phyloP scores from a whole-genome alignment of 2,888 invertebrate species.

The Augiades crinisus region DNA sequence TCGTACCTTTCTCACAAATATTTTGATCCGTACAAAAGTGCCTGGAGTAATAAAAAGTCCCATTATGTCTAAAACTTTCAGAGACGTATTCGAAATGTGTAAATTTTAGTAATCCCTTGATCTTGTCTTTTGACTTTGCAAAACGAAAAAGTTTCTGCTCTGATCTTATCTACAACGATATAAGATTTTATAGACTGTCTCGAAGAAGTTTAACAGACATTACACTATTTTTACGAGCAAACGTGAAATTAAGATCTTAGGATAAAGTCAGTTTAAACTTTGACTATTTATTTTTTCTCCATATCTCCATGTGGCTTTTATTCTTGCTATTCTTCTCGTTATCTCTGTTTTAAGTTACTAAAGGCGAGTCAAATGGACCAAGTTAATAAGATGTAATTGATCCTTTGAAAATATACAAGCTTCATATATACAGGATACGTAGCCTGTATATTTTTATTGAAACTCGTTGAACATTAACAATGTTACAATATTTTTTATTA shows the following conservation, averaged over 20 bases:
- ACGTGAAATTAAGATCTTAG: conserved; percentile 15
- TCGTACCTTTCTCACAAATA: not conserved
- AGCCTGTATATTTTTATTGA: no score
- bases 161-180: conserved; percentile 31
- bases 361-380: no score
- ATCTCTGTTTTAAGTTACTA: not conserved
- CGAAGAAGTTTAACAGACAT: conserved; percentile 7
- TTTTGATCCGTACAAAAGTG: not conserved
- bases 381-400: no score
- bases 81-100: conserved; percentile 11
- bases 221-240: conserved; percentile 12
- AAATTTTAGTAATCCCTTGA: conserved; percentile 27
- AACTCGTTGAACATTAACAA: no score
- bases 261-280: not conserved
- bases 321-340: not conserved
- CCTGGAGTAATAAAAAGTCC: conserved; percentile 13
- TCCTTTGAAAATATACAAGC: no score
- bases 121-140: conserved; percentile 27
- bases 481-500: no score
- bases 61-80: conserved; percentile 5
- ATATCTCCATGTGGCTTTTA: not conserved
- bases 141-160: conserved; percentile 35
- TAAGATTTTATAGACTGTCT: conserved; percentile 13
- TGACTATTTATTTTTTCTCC: not conserved
- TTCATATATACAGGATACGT: no score